These are phyloP conservation scores for Romanogobio albipinnatus DNA, from an alignment of 2,113 vertebrate species.

Conservation along the genomic window DNA sequence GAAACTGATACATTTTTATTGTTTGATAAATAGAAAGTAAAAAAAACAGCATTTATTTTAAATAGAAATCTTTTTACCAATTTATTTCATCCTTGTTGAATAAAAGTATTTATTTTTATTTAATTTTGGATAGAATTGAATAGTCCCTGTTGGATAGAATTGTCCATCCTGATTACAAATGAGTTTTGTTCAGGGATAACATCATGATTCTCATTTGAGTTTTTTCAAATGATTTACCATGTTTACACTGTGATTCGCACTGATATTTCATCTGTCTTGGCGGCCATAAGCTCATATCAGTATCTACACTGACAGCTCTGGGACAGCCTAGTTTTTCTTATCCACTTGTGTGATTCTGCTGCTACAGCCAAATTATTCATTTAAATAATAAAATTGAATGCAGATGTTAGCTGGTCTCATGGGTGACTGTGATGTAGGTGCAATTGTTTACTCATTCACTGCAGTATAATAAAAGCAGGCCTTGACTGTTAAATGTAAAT, in stretches of 20 bases:
- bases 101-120: too few relatives aligned
- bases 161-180: neutral
- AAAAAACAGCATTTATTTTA: too few relatives aligned
- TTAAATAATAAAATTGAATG: neutral
- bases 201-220: neutral
- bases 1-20: too few relatives aligned
- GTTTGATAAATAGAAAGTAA: too few relatives aligned
- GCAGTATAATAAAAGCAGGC: constrained; percentile 18
- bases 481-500: neutral
- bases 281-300: neutral
- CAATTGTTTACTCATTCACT: constrained; percentile 13
- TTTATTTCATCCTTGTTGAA: too few relatives aligned
- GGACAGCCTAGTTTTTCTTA: neutral
- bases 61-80: too few relatives aligned
- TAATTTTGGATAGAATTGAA: too few relatives aligned
- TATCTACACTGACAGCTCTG: neutral
- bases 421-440: neutral
- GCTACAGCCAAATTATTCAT: neutral
- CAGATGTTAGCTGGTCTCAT: neutral
- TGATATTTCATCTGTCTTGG: constrained; percentile 16
- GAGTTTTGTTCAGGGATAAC: neutral
- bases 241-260: neutral
- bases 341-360: too few relatives aligned
- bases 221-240: constrained; percentile 9
- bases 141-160: neutral